Evolutionary conservation across 2,113 vertebrate genomes (phyloP).

Genomic region (Austrofundulus limnaeus): DNA sequence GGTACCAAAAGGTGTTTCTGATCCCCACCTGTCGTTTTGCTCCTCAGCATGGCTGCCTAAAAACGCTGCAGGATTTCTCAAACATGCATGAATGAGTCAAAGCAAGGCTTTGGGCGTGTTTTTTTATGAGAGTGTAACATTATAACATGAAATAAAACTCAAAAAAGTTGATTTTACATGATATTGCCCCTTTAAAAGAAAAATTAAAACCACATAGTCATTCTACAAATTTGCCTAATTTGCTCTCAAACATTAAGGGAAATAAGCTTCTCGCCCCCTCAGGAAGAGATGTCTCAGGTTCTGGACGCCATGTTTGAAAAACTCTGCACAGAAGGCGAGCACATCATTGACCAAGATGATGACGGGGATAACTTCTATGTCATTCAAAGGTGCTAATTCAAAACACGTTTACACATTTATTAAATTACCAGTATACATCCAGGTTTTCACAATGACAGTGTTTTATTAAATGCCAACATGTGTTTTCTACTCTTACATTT

Average conservation of each 20-base stretch:
- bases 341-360: constrained; percentile 96
- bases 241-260: background rate
- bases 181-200: no score
- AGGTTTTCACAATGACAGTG: background rate
- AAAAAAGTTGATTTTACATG: no score
- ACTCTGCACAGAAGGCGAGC: constrained; percentile 87
- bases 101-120: no score
- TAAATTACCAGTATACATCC: no score
- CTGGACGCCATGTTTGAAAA: constrained; percentile 99
- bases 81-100: no score
- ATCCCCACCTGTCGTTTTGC: no score
- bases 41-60: no score
- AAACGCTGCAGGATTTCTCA: no score
- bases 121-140: no score
- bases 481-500: background rate
- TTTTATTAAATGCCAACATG: background rate
- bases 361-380: constrained; percentile 99
- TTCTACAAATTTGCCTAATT: background rate
- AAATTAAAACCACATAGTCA: no score
- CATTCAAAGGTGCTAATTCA: constrained; percentile 85
- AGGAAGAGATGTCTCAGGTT: constrained; percentile 98
- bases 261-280: constrained; percentile 1
- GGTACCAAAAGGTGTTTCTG: no score
- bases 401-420: background rate
- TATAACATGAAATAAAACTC: no score